These are phyloP conservation scores for Nothura maculosa DNA, from an alignment of 2,797 vertebrate species.

Conservation along the genomic window DNA sequence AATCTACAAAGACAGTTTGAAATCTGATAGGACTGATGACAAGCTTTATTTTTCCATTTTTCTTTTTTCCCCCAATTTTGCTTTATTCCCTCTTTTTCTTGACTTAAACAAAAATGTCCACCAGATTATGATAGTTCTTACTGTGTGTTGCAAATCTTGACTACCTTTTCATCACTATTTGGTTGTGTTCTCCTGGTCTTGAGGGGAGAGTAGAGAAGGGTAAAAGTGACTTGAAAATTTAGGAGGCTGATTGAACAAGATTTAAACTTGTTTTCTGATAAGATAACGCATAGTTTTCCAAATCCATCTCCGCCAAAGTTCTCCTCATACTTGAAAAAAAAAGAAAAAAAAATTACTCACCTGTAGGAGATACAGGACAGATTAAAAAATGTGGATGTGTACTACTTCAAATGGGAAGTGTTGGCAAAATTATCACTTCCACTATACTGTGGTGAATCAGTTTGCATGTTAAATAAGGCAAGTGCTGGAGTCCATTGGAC, in stretches of 20 bases:
- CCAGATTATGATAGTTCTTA: not conserved
- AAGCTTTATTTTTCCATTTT: not conserved
- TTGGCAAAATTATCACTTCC: not conserved
- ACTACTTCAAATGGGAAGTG: not conserved
- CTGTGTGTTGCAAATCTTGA: too few relatives aligned
- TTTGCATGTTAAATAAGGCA: not conserved
- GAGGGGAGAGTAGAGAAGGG: not conserved
- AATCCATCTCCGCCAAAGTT: not conserved
- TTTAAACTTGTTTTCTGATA: constrained; percentile 38
- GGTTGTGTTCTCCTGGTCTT: not conserved
- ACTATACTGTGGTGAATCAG: not conserved
- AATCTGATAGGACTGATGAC: not conserved
- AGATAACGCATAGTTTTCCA: constrained; percentile 33
- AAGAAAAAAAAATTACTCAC: not conserved
- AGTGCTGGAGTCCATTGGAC: not conserved
- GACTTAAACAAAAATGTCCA: not conserved
- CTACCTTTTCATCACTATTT: not conserved
- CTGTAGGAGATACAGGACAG: not conserved
- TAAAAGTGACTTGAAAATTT: not conserved
- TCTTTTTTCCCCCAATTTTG: too few relatives aligned
- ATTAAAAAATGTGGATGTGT: not conserved
- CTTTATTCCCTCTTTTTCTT: not conserved
- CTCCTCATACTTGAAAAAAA: not conserved
- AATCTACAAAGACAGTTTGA: not conserved
- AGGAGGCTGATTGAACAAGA: not conserved